Base-by-base conservation (phyloP, 2,113 vertebrate genomes). In the Holacanthus passer region DNA sequence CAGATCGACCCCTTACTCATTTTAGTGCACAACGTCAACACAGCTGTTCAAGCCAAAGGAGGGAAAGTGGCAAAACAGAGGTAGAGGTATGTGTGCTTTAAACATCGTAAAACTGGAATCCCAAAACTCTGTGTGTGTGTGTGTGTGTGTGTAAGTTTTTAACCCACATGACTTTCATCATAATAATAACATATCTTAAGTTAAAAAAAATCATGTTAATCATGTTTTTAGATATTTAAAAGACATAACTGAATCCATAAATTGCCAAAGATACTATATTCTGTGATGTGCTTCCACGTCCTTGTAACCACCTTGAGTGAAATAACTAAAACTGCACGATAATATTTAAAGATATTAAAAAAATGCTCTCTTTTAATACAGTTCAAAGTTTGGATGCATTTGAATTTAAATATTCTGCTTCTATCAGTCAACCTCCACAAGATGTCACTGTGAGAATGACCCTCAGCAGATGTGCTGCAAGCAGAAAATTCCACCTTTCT, bases 361-460 rank as follows among this genome's bases (percentile, higher is more conserved):
- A 35, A 43, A 13, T 8, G 16, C 11, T 47, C 7, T 60, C 14
- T 22, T 45, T 7, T 27, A 13, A 35, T 10, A 8, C 5, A 43
- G 22, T 24, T 53, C 17, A 8, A 56, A 58, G 24, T 47, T 14
- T 37, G 19, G 7, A 19, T 41, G 17, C 4, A 10, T n/a, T 10
- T 29, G 2, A 48, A 22, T 60, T 50, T 8, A 50, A 39, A 27
- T 20, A n/a, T 31, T 10, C 24, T 74, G 39, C 50, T 41, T 16
- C 2, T 67, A 47, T 76, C 55, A 17, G 24, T 41, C 35, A 55
- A n/a, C 52, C 43, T 83, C 90, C 86, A 87, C 86, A 74, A 85
- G 83, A 52, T 87, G 85, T 91, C 89, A 75, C 71, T 86, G 56
- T 73, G 58, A 88, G 80, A 43, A 65, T 71, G 72, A 78, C 67